Conservation (phyloP, 2,888 invertebrate genomes). For the Euclidia mi region DNA sequence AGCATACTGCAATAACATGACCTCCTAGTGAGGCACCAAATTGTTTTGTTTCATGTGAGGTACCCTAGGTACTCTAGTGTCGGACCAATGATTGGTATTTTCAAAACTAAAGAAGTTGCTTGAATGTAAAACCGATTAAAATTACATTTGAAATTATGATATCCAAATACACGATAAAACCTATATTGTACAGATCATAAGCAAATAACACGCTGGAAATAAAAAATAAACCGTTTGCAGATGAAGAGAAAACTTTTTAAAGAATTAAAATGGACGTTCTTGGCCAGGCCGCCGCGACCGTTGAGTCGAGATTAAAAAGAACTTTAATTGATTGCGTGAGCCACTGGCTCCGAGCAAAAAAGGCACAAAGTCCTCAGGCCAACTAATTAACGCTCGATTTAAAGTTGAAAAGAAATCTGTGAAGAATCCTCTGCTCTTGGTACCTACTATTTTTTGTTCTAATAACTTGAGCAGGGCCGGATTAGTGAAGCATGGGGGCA, state of each 20-base stretch:
- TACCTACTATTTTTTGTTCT: slow-evolving; percentile 35
- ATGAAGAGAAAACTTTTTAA: slow-evolving; percentile 37
- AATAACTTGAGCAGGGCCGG: slow-evolving; percentile 24
- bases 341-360: slow-evolving; percentile 58
- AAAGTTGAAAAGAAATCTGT: slow-evolving; percentile 68
- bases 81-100: too few species aligned
- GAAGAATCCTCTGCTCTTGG: slow-evolving; percentile 55
- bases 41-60: too few species aligned
- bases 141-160: too few species aligned
- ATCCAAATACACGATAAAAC: too few species aligned
- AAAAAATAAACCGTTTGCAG: slow-evolving; percentile 20
- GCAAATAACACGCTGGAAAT: slow-evolving; percentile 2
- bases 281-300: slow-evolving; percentile 38
- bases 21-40: too few species aligned
- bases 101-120: too few species aligned
- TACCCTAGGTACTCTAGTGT: too few species aligned
- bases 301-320: slow-evolving; percentile 63
- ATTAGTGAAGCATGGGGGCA: not conserved
- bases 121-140: too few species aligned
- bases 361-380: slow-evolving; percentile 60
- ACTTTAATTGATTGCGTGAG: slow-evolving; percentile 70
- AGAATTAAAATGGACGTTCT: slow-evolving; percentile 53
- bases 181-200: too few species aligned
- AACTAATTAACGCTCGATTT: slow-evolving; percentile 74
- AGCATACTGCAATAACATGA: too few species aligned